Conservation (phyloP, 2,113 vertebrate genomes). For the Cromileptes altivelis region DNA sequence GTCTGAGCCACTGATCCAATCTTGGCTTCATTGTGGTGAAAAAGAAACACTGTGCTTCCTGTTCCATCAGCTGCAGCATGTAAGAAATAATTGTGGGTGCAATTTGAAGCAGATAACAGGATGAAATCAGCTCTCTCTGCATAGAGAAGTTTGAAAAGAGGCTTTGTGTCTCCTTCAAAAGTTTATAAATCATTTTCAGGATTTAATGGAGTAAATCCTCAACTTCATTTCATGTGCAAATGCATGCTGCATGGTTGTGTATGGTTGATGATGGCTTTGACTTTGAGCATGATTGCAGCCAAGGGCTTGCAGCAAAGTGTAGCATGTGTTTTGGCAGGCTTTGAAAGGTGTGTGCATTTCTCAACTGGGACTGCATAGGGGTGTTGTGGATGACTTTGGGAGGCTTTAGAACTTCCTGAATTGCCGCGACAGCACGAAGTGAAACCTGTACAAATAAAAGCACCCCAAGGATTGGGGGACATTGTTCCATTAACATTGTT, state of each 20-base stretch:
- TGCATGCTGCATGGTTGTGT: conserved; percentile 3
- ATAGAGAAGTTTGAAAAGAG: background rate
- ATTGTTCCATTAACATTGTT: background rate
- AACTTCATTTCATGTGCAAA: background rate
- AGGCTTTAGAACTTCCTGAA: conserved; percentile 24
- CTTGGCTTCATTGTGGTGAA: conserved; percentile 6
- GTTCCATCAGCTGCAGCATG: background rate
- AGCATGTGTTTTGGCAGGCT: conserved; percentile 27
- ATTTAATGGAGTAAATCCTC: background rate
- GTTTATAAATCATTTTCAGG: background rate
- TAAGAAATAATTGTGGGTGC: background rate
- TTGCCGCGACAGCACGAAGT: conserved; percentile 22
- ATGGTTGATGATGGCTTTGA: conserved; percentile 19
- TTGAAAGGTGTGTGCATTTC: conserved; percentile 25
- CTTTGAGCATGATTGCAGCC: conserved; percentile 23
- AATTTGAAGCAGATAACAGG: background rate
- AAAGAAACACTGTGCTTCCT: conserved; percentile 10
- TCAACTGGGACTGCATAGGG: conserved; percentile 15
- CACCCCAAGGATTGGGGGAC: conserved; percentile 10
- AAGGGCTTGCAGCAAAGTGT: conserved; percentile 8
- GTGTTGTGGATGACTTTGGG: conserved; percentile 36
- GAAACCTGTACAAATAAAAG: conserved; percentile 33
- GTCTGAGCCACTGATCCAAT: background rate
- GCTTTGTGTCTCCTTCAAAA: background rate
- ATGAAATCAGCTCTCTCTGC: background rate